Evolutionary conservation across 92 coral and sea anemone species (phyloP), one percentile per base, ranked within the genome.

Genomic region (Blastomussa wellsi): DNA sequence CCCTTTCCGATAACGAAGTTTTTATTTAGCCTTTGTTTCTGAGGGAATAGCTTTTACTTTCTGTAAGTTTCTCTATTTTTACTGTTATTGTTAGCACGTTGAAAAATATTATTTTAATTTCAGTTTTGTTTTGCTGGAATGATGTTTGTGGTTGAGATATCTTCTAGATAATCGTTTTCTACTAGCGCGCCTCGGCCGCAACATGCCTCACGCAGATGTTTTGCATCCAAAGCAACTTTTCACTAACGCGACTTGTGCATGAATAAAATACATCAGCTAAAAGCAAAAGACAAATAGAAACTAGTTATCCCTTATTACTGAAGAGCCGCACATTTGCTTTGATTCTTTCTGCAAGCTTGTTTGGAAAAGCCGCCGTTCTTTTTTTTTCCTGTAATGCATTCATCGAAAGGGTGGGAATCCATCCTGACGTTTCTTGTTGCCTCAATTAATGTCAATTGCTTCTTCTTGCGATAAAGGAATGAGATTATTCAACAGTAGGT

Each of bases 141-240:
- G 44, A 37, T 33, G 47, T 53, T 55, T 33, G 64, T 60, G 42
- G 68, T 33, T 35, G 10, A 13, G 48, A 38, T 77, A 53, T 41
- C 33, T 36, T 77, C 32, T 39, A 22, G 48, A 75, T 15, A 70
- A 17, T 38, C 55, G 2, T 5, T 31, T 3, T 12, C 39, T 47
- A 29, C 1, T 75, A 20, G 13, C 14, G 35, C 60, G 37, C 28
- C 29, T 42, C 48, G 14, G 47, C 55, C 20, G 60, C 41, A 48
- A 17, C 38, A 28, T 48, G 79, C 39, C 19, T 33, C 9, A 10
- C 42, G 81, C 81, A 77, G 81, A 37, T 77, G 81, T 77, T 77
- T 77, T 20, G 68, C n/a, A 4, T 33, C 38, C 48, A 49, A 49
- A 49, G 80, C 81, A 32, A 51, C 81, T 55, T 77, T 77, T 77